A percentile compares a stretch with the other conserved stretches of the same genome.
Evolutionary conservation across 2,888 invertebrate species (phyloP).

Genomic region (Galerucella nymphaeae): DNA sequence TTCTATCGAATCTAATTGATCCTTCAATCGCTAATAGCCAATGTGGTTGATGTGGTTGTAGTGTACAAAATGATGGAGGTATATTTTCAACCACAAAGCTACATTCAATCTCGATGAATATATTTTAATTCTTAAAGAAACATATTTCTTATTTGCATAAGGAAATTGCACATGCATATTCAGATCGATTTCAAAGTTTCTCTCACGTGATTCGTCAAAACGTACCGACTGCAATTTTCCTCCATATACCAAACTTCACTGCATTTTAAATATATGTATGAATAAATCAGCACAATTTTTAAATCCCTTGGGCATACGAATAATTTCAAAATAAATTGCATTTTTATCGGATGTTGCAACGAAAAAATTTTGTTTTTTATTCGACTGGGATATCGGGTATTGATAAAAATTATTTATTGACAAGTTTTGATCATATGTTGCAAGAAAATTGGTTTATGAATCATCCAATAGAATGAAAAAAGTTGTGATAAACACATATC

Average conservation of each 20-base stretch:
- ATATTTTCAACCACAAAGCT: too few relatives aligned
- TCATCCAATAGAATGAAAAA: too few relatives aligned
- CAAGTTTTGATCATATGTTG: neutral
- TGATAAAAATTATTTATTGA: neutral
- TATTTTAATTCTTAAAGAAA: too few relatives aligned
- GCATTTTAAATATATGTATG: constrained; percentile 18
- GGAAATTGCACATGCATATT: neutral
- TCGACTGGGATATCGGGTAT: neutral
- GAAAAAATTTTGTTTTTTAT: constrained; percentile 5
- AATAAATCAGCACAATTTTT: constrained; percentile 15
- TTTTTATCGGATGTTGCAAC: neutral
- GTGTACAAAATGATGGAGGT: too few relatives aligned
- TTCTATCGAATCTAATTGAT: too few relatives aligned
- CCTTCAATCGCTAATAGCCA: too few relatives aligned
- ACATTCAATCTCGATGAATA: too few relatives aligned
- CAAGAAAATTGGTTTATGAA: too few relatives aligned
- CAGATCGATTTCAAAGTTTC: neutral
- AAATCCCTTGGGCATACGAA: constrained; percentile 7
- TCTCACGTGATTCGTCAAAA: constrained; percentile 7
- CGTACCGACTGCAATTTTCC: constrained; percentile 19
- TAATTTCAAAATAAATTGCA: constrained; percentile 18
- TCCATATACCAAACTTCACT: constrained; percentile 21
- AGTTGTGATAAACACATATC: too few relatives aligned
- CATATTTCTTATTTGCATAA: neutral
- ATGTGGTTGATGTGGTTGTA: too few relatives aligned